A percentile compares a stretch with the other conserved stretches of the same genome.
Conservation (phyloP, 2,888 invertebrate species). For the Micoletzkya japonica region DNA sequence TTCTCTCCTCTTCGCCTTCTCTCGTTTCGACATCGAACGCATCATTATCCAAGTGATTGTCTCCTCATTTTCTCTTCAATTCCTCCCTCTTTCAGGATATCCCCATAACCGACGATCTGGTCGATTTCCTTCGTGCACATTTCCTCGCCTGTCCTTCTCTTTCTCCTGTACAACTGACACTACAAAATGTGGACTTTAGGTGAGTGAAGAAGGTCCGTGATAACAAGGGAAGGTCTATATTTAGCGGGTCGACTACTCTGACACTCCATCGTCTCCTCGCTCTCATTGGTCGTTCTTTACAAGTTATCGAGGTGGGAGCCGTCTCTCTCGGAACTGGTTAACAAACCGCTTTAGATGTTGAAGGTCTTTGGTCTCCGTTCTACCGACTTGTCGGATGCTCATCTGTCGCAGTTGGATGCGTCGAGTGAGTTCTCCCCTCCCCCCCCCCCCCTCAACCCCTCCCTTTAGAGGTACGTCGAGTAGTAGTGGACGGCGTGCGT, state of each 20-base stretch:
- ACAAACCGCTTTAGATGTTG: slow-evolving; percentile 1
- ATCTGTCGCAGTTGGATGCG: slow-evolving; percentile 26
- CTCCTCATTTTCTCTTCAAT: neutral
- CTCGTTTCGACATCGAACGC: slow-evolving; percentile 18
- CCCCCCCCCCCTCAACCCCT: neutral
- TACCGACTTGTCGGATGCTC: slow-evolving; percentile 17
- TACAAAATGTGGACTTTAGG: slow-evolving; percentile 24
- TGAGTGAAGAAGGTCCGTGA: neutral
- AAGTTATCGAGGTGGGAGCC: slow-evolving; percentile 19
- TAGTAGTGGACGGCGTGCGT: slow-evolving; percentile 20
- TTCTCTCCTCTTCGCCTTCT: slow-evolving; percentile 22
- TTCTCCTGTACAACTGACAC: slow-evolving; percentile 22
- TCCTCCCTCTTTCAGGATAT: slow-evolving; percentile 4
- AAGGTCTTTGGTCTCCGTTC: slow-evolving; percentile 16
- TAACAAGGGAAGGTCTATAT: neutral
- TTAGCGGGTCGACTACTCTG: slow-evolving; percentile 7
- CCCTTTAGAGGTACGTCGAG: slow-evolving; percentile 16
- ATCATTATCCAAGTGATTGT: slow-evolving; percentile 20
- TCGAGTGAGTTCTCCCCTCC: neutral
- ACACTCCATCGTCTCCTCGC: slow-evolving; percentile 22
- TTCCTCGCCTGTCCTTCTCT: slow-evolving; percentile 12
- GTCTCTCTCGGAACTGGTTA: neutral
- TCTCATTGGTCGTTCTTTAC: slow-evolving; percentile 3
- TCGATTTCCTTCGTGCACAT: slow-evolving; percentile 18
- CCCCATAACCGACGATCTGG: slow-evolving; percentile 16